Base-by-base conservation (phyloP, 1,140 invertebrate genomes). In the Drosophila asahinai region DNA sequence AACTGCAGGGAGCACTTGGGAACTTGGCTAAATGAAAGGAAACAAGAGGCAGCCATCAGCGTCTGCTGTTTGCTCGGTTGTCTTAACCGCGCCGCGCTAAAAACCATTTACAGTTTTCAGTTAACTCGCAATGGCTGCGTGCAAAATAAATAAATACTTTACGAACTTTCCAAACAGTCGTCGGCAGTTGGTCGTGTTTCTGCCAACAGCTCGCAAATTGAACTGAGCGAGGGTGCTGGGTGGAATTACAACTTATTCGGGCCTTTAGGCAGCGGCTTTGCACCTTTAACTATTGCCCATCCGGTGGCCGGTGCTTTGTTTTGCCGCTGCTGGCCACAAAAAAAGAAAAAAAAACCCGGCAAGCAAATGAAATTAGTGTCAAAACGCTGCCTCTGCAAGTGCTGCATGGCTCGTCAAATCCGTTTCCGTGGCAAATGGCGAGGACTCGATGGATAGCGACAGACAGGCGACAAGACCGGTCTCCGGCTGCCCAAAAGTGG, bases 311-410 rank as follows among this genome's bases (percentile, higher is more conserved):
- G 12, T 14, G 51, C 42, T 63, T 65, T 65, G 47, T 57, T 48
- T 60, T 11, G 8, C 12, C 30, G n/a, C 33, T 45, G 61, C 7
- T 33, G 62, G 65, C 52, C 84, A 84, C 77, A 25, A 25, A 25
- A 25, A 25, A 25, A 25, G 4, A 25, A 89, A 81, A 83, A 81
- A 81, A 33, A 30, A 1, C 15, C 19, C 73, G 61, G 78, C 75
- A 64, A 74, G 51, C 65, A 78, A 90, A 90, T 80, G 82, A 91
- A 90, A 90, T 90, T 90, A 90, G 86, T 90, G 86, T 90, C 86
- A 80, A 90, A 90, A 86, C 79, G 81, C 68, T 90, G 86, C 62
- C 77, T 63, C 68, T 82, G 77, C 75, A 82, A 82, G 71, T 67
- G 71, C 70, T 60, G 73, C 63, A 77, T 71, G 73, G 51, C 80